phyloP scores from a whole-genome alignment of 2,888 invertebrate species.

The Rhingia rostrata region DNA sequence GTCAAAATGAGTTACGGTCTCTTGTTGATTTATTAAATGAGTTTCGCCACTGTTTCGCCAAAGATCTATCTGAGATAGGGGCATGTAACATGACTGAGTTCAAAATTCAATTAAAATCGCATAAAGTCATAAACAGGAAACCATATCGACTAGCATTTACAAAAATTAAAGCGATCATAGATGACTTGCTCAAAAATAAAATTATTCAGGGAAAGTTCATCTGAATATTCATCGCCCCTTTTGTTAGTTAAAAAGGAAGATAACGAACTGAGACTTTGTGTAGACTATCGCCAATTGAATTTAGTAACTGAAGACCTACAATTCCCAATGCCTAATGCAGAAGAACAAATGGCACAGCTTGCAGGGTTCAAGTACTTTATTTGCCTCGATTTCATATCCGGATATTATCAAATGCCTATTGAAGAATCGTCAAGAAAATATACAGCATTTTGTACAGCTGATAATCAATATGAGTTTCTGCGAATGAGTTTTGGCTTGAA shows the following conservation, averaged over 20 bases:
- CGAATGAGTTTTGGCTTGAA: slow-evolving; percentile 37
- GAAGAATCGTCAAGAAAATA: slow-evolving; percentile 21
- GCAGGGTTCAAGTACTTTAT: slow-evolving; percentile 21
- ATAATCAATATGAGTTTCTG: slow-evolving; percentile 24
- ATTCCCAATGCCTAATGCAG: slow-evolving; percentile 27
- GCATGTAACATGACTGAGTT: not conserved
- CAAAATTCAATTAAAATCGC: slow-evolving; percentile 10
- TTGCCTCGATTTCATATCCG: slow-evolving; percentile 36
- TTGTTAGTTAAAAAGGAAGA: slow-evolving; percentile 38
- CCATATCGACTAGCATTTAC: slow-evolving; percentile 36
- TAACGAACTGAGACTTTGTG: slow-evolving; percentile 21
- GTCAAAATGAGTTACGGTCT: not conserved
- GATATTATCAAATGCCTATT: slow-evolving; percentile 29
- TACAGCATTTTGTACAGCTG: slow-evolving; percentile 20
- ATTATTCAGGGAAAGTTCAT: slow-evolving; percentile 38
- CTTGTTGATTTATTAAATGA: slow-evolving; percentile 25
- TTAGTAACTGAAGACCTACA: slow-evolving; percentile 11
- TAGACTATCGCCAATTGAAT: slow-evolving; percentile 24
- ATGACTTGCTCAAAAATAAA: slow-evolving; percentile 27
- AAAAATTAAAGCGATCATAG: slow-evolving; percentile 19
- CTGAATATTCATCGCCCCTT: slow-evolving; percentile 29
- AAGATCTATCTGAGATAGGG: slow-evolving; percentile 15
- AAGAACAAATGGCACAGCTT: slow-evolving; percentile 25
- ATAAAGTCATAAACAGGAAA: slow-evolving; percentile 21
- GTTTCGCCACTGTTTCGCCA: slow-evolving; percentile 28